Percentiles rank a stretch among this genome's conserved stretches.
Conservation (phyloP, 2,797 vertebrate genomes). For the Sebastes vulpes region DNA sequence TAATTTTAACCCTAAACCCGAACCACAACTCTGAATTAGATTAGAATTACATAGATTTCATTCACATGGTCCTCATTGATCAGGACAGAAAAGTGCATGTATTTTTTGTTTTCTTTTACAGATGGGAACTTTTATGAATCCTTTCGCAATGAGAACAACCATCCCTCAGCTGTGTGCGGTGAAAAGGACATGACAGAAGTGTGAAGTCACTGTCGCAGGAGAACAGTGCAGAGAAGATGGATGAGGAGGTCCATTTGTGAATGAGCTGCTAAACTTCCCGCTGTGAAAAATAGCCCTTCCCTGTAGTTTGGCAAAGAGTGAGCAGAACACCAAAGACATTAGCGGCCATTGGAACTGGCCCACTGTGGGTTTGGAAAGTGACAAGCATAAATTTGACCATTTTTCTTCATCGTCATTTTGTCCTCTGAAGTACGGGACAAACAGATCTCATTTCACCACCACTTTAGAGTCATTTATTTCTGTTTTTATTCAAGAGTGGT, state of each 20-base stretch:
- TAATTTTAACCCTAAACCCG: neutral
- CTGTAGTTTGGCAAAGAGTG: constrained; percentile 20
- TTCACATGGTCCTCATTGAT: constrained; percentile 12
- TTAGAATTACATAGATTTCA: neutral
- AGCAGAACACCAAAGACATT: constrained; percentile 14
- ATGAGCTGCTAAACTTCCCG: constrained; percentile 34
- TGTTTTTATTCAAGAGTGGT: constrained; percentile 37
- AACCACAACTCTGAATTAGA: neutral
- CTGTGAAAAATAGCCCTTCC: constrained; percentile 37
- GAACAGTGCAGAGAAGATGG: constrained; percentile 35
- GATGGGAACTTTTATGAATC: constrained; percentile 3
- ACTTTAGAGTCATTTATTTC: constrained; percentile 32
- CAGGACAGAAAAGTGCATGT: neutral
- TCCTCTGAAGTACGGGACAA: constrained; percentile 27
- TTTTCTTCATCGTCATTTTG: constrained; percentile 46
- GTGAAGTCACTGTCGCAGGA: constrained; percentile 48
- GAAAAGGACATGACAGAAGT: constrained; percentile 51
- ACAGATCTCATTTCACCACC: constrained; percentile 46
- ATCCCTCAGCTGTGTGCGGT: constrained; percentile 30
- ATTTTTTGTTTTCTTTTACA: neutral
- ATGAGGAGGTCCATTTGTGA: constrained; percentile 30
- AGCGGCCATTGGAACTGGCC: constrained; percentile 11
- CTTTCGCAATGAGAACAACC: constrained; percentile 2
- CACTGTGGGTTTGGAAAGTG: constrained; percentile 45
- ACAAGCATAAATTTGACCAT: constrained; percentile 33